Evolutionary conservation across 2,113 vertebrate genomes (phyloP).

Genomic region (Gobio gobio): DNA sequence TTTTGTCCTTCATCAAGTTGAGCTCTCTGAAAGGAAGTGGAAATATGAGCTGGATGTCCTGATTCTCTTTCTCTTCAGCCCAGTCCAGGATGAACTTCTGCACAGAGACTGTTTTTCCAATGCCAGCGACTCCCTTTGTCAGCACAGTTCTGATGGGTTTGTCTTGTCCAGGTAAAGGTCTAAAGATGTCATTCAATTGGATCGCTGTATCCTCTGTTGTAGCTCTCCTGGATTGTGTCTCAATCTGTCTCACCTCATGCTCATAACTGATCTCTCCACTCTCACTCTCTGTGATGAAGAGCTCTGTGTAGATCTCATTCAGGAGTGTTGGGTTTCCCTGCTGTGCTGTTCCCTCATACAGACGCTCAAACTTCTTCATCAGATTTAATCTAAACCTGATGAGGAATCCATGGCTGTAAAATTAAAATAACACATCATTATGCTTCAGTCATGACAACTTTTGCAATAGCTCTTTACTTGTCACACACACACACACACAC

Average conservation of each 20-base stretch:
- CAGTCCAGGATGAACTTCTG: conserved; percentile 17
- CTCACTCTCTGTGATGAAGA: conserved; percentile 20
- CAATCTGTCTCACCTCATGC: conserved; percentile 25
- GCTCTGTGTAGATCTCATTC: conserved; percentile 32
- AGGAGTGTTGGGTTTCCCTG: conserved; percentile 4
- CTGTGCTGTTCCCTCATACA: not conserved
- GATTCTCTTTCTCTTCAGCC: not conserved
- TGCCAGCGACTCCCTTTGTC: conserved; percentile 11
- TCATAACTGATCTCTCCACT: conserved; percentile 21
- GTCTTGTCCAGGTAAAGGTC: not conserved
- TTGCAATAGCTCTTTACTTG: too few species aligned
- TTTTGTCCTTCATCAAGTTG: not conserved
- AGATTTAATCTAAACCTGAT: not conserved
- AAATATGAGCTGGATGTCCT: conserved; percentile 10
- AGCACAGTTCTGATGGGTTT: conserved; percentile 12
- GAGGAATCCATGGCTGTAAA: too few species aligned
- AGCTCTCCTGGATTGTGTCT: conserved; percentile 2
- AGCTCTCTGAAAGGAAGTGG: not conserved
- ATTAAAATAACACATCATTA: too few species aligned
- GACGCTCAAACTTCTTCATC: not conserved
- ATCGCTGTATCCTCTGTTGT: conserved; percentile 10
- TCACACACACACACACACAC: too few species aligned
- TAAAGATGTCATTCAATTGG: not conserved
- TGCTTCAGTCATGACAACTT: too few species aligned
- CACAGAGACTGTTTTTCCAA: conserved; percentile 20